These are phyloP conservation scores for Gastrophryne carolinensis DNA, from an alignment of 2,797 vertebrate genomes.

Conservation along the genomic window DNA sequence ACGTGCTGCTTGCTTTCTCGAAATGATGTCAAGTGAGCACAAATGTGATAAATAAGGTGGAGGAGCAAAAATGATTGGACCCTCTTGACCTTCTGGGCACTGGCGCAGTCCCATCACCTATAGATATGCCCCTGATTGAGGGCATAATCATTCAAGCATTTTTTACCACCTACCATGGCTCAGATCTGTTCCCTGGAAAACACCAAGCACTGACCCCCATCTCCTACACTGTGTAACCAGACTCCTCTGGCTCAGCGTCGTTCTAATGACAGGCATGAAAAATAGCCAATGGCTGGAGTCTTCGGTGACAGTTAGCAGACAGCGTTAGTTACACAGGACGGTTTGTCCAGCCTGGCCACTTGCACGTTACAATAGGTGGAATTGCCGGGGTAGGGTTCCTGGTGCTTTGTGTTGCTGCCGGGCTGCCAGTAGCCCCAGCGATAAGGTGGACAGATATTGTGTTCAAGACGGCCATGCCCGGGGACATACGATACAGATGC, in stretches of 20 bases:
- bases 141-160: no score
- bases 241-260: conserved; percentile 25
- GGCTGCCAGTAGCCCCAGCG: background rate
- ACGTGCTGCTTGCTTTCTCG: no score
- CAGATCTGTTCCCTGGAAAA: background rate
- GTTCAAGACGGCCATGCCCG: background rate
- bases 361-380: background rate
- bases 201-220: background rate
- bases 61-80: no score
- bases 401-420: background rate
- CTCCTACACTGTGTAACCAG: background rate
- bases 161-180: no score
- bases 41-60: no score
- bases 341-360: background rate
- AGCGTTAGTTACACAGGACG: background rate
- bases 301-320: background rate
- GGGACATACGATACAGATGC: no score
- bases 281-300: background rate
- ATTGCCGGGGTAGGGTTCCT: background rate
- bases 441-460: background rate
- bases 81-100: no score
- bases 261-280: conserved; percentile 36
- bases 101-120: no score
- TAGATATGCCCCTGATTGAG: no score
- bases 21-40: no score